Conservation (phyloP, 23 tunicate genomes). For the Phallusia fumigata region DNA sequence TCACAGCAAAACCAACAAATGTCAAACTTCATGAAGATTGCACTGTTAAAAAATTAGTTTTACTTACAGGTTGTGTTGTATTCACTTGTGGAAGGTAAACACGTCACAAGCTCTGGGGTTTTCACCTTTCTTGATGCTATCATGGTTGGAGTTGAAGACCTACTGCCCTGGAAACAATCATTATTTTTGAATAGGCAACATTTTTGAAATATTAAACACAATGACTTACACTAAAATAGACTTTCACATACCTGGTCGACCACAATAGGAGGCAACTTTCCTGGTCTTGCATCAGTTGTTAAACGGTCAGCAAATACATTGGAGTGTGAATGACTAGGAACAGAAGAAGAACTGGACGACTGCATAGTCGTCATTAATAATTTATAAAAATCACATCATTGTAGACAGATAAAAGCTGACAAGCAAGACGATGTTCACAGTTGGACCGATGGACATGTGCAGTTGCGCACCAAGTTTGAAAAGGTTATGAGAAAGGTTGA, state of each 20-base stretch:
- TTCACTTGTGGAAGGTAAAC: conserved; percentile 4
- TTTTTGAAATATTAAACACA: too few species aligned
- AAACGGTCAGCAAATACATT: too few species aligned
- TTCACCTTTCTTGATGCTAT: not conserved
- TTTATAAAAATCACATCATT: conserved; percentile 2
- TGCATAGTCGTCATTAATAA: not conserved
- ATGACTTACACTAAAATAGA: not conserved
- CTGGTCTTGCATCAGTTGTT: not conserved
- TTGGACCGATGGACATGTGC: too few species aligned
- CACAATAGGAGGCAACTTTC: not conserved
- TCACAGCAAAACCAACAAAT: too few species aligned
- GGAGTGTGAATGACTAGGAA: not conserved
- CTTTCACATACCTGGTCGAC: not conserved
- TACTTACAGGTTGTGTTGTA: not conserved
- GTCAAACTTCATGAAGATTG: not conserved
- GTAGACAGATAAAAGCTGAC: too few species aligned
- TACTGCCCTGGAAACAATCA: not conserved
- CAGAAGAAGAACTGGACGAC: not conserved
- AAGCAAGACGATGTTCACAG: too few species aligned
- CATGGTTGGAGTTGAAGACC: not conserved
- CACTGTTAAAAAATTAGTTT: not conserved
- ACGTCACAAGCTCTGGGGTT: not conserved
- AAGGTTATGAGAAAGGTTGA: too few species aligned
- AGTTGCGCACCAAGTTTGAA: too few species aligned
- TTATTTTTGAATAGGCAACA: too few species aligned